Percentiles rank a stretch among this genome's conserved stretches.
These are phyloP conservation scores for Apostichopus japonicus DNA, from an alignment of 35 echinoderm and acorn worm genomes.

Conservation along the genomic window DNA sequence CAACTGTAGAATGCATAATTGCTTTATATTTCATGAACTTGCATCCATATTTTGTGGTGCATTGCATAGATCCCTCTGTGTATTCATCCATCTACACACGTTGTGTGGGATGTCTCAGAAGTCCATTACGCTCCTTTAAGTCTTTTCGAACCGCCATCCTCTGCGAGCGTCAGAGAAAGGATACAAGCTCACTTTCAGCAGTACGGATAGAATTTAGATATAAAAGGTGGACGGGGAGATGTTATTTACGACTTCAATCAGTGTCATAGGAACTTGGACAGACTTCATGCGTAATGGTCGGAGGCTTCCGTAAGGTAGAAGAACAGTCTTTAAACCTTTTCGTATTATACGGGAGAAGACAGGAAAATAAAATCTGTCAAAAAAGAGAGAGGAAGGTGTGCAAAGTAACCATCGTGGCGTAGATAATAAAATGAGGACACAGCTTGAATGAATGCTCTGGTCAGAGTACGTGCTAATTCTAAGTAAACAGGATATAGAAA, in stretches of 20 bases:
- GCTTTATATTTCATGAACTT: too few species aligned
- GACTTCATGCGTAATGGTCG: neutral
- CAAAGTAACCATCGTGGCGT: neutral
- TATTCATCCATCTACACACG: too few species aligned
- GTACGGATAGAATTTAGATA: conserved; percentile 4
- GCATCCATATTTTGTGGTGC: too few species aligned
- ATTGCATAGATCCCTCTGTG: too few species aligned
- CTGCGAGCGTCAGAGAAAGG: neutral
- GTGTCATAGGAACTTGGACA: neutral
- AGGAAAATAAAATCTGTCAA: neutral
- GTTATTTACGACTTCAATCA: conserved; percentile 19
- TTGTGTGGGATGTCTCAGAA: too few species aligned
- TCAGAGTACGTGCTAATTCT: too few species aligned
- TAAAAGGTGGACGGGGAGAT: conserved; percentile 9
- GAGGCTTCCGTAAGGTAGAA: neutral
- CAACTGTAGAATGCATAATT: too few species aligned
- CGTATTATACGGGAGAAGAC: neutral
- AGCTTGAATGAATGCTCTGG: neutral
- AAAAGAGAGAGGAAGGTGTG: neutral
- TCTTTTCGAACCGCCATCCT: neutral
- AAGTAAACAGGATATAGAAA: too few species aligned
- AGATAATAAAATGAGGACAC: neutral
- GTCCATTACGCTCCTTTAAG: too few species aligned
- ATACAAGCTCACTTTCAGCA: neutral
- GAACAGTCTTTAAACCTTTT: neutral